Percentiles rank a stretch among this genome's conserved stretches.
Conservation (phyloP, 2,888 invertebrate genomes). For the Anticlea derivata region DNA sequence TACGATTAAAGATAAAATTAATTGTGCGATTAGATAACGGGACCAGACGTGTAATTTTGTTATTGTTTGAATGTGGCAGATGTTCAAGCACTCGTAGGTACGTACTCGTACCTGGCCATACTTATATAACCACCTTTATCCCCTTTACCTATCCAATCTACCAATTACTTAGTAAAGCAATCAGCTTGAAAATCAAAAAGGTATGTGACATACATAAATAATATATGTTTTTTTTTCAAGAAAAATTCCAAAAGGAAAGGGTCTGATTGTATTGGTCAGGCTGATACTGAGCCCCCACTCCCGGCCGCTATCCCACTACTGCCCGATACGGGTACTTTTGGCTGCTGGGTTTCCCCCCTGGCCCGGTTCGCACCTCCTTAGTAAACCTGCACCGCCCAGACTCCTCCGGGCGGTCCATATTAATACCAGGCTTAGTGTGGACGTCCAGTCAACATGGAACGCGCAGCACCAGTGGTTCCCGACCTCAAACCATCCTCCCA, state of each 20-base stretch:
- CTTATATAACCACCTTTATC: too few relatives aligned
- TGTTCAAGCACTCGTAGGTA: not conserved
- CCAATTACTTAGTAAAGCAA: too few relatives aligned
- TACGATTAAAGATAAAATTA: slow-evolving; percentile 49
- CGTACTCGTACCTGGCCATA: too few relatives aligned
- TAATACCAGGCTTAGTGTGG: slow-evolving; percentile 98
- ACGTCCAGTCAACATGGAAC: slow-evolving; percentile 91
- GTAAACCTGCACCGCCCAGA: slow-evolving; percentile 88
- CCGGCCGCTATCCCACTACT: slow-evolving; percentile 87
- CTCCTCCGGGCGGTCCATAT: slow-evolving; percentile 96
- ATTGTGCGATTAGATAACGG: slow-evolving; percentile 55
- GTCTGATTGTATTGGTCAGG: slow-evolving; percentile 86
- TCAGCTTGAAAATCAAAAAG: too few relatives aligned
- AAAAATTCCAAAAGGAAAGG: slow-evolving; percentile 66
- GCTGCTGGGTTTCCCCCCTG: slow-evolving; percentile 99
- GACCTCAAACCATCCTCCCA: slow-evolving; percentile 89
- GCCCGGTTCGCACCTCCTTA: slow-evolving; percentile 99
- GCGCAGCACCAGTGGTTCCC: slow-evolving; percentile 64
- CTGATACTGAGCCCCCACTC: slow-evolving; percentile 95
- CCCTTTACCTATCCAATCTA: too few relatives aligned
- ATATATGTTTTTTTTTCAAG: not conserved
- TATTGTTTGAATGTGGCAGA: slow-evolving; percentile 47
- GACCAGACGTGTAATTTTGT: slow-evolving; percentile 45
- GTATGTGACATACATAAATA: too few relatives aligned
- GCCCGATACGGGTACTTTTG: slow-evolving; percentile 99